A percentile compares a stretch with the other conserved stretches of the same genome.
Conservation (phyloP, 2,113 vertebrate species). For the Ophiodon elongatus region DNA sequence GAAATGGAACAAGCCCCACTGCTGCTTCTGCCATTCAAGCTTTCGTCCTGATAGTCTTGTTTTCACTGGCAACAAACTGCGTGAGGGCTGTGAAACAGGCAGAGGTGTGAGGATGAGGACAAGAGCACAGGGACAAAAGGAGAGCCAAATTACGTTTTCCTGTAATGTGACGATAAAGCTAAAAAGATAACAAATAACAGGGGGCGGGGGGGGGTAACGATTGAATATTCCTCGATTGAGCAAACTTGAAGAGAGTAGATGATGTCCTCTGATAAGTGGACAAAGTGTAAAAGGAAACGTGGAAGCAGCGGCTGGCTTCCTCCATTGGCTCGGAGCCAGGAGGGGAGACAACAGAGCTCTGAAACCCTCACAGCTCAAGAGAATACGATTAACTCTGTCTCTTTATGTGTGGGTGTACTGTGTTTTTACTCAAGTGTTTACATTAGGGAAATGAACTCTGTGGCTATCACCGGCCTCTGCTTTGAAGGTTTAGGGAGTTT, state of each 20-base stretch:
- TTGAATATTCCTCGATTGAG: conserved; percentile 12
- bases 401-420: conserved; percentile 6
- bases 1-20: conserved; percentile 59
- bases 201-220: not conserved
- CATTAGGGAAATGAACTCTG: conserved; percentile 73
- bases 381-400: conserved; percentile 69
- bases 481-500: conserved; percentile 64
- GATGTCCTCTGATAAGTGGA: conserved; percentile 38
- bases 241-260: conserved; percentile 27
- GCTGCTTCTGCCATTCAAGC: conserved; percentile 37
- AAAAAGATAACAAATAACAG: conserved; percentile 4
- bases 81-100: conserved; percentile 13
- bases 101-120: conserved; percentile 23
- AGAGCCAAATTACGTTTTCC: not conserved
- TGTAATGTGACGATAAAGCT: not conserved
- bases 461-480: conserved; percentile 48
- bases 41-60: conserved; percentile 40
- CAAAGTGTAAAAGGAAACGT: conserved; percentile 40
- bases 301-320: conserved; percentile 36
- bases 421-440: conserved; percentile 67
- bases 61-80: conserved; percentile 62
- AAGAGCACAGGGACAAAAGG: conserved; percentile 16
- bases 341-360: conserved; percentile 56
- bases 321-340: conserved; percentile 56
- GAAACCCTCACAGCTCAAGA: conserved; percentile 61